Evolutionary conservation across 2,888 invertebrate genomes (phyloP).

Genomic region (Galeruca laticollis): DNA sequence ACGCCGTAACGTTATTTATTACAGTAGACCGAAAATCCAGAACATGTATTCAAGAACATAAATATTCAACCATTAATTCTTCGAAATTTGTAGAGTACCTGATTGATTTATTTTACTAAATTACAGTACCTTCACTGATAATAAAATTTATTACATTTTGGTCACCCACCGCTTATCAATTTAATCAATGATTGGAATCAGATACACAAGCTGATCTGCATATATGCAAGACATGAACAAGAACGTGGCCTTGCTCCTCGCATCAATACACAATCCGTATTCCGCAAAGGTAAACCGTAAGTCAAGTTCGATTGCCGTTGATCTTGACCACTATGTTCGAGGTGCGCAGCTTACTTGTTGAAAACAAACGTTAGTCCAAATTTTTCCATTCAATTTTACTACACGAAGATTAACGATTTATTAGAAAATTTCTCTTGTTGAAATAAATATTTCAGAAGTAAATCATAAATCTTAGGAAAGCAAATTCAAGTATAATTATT

Average conservation of each 20-base stretch:
- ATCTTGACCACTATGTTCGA: slow-evolving; percentile 29
- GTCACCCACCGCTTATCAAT: not conserved
- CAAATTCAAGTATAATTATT: too few species aligned
- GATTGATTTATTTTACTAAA: not conserved
- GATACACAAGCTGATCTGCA: slow-evolving; percentile 12
- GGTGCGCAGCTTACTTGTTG: slow-evolving; percentile 8
- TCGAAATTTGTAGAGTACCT: not conserved
- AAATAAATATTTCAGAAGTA: too few species aligned
- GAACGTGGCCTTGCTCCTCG: slow-evolving; percentile 16
- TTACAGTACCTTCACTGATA: not conserved
- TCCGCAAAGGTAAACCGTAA: slow-evolving; percentile 13
- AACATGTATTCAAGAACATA: too few species aligned
- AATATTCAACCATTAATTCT: not conserved
- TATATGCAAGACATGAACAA: slow-evolving; percentile 8
- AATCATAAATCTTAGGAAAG: too few species aligned
- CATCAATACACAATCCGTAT: slow-evolving; percentile 10
- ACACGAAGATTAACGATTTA: not conserved
- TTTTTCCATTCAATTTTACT: not conserved
- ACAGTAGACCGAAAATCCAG: too few species aligned
- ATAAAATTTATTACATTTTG: not conserved
- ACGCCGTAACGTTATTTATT: too few species aligned
- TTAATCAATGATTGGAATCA: slow-evolving; percentile 18
- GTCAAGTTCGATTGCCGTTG: slow-evolving; percentile 28
- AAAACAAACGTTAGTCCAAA: not conserved
- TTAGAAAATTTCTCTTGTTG: too few species aligned